Base-by-base conservation (phyloP, 1,140 invertebrate genomes). In the Listronotus bonariensis region DNA sequence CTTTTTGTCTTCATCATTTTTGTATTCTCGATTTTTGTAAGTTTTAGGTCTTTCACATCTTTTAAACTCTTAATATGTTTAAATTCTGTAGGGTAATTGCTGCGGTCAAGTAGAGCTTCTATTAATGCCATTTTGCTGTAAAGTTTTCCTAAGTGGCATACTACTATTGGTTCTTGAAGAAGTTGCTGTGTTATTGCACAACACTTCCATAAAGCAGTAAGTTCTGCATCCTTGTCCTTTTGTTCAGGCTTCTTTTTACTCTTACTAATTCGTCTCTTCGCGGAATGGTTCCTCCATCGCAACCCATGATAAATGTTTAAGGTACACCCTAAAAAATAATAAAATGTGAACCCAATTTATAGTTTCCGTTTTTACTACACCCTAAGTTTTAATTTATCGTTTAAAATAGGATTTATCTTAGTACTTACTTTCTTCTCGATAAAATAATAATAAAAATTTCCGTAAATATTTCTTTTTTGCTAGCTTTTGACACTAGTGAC, bases 241-340 rank as follows among this genome's bases (percentile, higher is more conserved):
- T 95, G 89, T 82, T 97, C 94, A 43, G 90, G 90, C 78, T 95
- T 97, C 79, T 96, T 96, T 97, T 97, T 2, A 89, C 82, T 72
- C 88, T 86, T 0, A 98, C 95, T 1, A 98, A 83, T 80, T 98
- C 96, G 80, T 97, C 94, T 67, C 97, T 82, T 72, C 88, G 88
- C 0, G 97, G 97, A 80, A 99, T 99, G 38, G 97, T 99, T 74
- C 97, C 97, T 74, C 97, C 97, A 86, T 99, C 97, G 78, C 97
- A 98, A 86, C 97, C 97, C 97, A 99, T 99, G 64, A 17, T 31
- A 52, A 12, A 12, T 60, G 34, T 5, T 26, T 26, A 26, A 26
- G 20, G 20, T 26, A 26, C 5, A 5, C 20, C 20, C 20, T 26
- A 26, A 26, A 14, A 53, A 14, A 6, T 17, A 14, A 6, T 12